Conservation (phyloP, 2,797 vertebrate species). For the Uromys caudimaculatus region DNA sequence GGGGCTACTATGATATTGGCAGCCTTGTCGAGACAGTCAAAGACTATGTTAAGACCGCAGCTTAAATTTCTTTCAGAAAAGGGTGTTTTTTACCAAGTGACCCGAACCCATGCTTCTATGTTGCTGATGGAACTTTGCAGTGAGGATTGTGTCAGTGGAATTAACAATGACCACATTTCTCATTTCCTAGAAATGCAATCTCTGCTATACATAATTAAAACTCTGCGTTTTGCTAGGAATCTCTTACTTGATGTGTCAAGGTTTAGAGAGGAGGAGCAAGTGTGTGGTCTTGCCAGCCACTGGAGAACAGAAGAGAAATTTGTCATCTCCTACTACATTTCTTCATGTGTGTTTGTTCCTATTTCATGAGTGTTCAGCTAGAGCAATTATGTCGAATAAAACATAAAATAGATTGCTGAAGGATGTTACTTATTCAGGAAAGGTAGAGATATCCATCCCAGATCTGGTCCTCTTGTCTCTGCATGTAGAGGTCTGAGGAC, state of each 20-base stretch:
- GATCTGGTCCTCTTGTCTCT: constrained; percentile 24
- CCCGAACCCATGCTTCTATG: neutral
- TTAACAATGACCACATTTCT: neutral
- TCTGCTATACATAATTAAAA: constrained; percentile 48
- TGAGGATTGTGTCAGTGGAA: neutral
- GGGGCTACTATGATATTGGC: neutral
- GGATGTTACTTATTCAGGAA: constrained; percentile 37
- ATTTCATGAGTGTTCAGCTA: constrained; percentile 49
- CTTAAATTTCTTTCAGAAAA: constrained; percentile 34
- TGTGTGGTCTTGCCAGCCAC: constrained; percentile 17
- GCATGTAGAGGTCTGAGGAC: neutral
- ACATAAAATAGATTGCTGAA: constrained; percentile 43
- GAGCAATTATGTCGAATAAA: constrained; percentile 47
- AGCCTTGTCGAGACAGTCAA: neutral
- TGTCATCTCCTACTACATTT: constrained; percentile 37
- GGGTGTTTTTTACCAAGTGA: neutral
- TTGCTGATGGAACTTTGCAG: neutral
- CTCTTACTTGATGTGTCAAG: constrained; percentile 42
- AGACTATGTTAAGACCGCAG: neutral
- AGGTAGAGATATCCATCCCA: constrained; percentile 24
- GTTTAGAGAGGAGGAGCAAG: constrained; percentile 39
- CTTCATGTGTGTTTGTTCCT: constrained; percentile 53
- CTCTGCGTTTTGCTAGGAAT: constrained; percentile 55
- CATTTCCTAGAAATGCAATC: constrained; percentile 48
- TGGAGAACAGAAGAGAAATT: constrained; percentile 11